These are phyloP conservation scores for Dipodomys spectabilis DNA, from an alignment of 2,113 vertebrate species.

Conservation along the genomic window DNA sequence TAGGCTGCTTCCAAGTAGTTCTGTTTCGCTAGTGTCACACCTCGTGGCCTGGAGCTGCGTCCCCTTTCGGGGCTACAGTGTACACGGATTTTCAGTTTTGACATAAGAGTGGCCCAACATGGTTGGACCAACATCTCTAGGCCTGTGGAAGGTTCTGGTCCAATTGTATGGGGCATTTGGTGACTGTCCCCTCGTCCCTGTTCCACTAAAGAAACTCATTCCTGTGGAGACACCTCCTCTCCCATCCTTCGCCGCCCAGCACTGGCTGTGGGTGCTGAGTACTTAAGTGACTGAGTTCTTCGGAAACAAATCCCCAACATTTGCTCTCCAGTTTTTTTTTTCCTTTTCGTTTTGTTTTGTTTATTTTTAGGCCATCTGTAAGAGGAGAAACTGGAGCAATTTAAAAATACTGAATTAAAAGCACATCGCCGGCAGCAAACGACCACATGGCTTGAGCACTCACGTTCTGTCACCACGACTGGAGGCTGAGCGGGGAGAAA, in stretches of 20 bases:
- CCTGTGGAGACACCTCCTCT: too few relatives aligned
- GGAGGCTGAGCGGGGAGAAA: not conserved
- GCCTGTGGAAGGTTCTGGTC: too few relatives aligned
- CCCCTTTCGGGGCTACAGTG: not conserved
- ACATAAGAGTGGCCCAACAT: not conserved
- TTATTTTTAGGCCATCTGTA: constrained; percentile 37
- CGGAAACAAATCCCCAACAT: not conserved
- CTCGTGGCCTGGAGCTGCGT: too few relatives aligned
- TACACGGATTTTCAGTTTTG: too few relatives aligned
- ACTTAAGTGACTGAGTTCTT: not conserved
- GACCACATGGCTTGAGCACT: not conserved
- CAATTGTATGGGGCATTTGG: too few relatives aligned
- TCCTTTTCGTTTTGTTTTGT: too few relatives aligned
- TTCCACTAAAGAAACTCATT: too few relatives aligned
- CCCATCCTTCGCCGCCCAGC: too few relatives aligned
- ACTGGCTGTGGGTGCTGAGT: not conserved
- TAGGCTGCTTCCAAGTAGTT: not conserved
- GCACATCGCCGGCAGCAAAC: not conserved
- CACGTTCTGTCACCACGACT: not conserved
- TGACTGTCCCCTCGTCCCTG: not conserved
- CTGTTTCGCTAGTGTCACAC: not conserved
- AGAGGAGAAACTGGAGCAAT: not conserved
- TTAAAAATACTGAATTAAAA: constrained; percentile 46
- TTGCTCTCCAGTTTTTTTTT: not conserved
- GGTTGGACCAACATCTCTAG: not conserved